These are phyloP conservation scores for Reinhardtius hippoglossoides DNA, from an alignment of 2,113 vertebrate genomes.

Conservation along the genomic window DNA sequence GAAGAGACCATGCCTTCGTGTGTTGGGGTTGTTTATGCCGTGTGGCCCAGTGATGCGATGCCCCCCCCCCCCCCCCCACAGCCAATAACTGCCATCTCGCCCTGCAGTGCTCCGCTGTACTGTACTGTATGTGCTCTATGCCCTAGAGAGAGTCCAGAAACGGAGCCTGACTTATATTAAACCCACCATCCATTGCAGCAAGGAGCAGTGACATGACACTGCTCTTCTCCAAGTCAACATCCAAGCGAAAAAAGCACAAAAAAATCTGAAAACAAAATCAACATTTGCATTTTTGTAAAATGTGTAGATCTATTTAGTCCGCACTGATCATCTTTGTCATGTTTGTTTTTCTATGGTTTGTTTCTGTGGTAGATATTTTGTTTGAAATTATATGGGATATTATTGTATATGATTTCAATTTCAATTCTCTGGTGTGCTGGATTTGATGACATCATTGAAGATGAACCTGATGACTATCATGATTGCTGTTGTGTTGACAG, in stretches of 20 bases:
- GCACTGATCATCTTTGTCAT: conserved; percentile 71
- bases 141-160: conserved; percentile 37
- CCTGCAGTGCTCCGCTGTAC: conserved; percentile 32
- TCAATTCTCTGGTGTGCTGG: conserved; percentile 64
- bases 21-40: conserved; percentile 64
- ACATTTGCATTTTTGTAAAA: conserved; percentile 73
- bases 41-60: conserved; percentile 56
- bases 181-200: conserved; percentile 22
- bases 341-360: conserved; percentile 74
- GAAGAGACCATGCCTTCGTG: conserved; percentile 49
- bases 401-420: conserved; percentile 72
- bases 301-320: conserved; percentile 72
- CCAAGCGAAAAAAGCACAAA: conserved; percentile 78
- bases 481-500: conserved; percentile 38
- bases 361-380: conserved; percentile 77
- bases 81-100: conserved; percentile 77
- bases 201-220: conserved; percentile 15
- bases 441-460: conserved; percentile 63
- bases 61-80: conserved; percentile 39
- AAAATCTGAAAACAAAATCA: conserved; percentile 37
- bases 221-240: conserved; percentile 46
- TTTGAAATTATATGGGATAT: conserved; percentile 69
- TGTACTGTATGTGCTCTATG: conserved; percentile 18
- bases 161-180: conserved; percentile 28
- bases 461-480: conserved; percentile 65